Evolutionary conservation across 1,140 invertebrate genomes (phyloP), one percentile per base, ranked within the genome.

Genomic region (Laupala kohalensis): DNA sequence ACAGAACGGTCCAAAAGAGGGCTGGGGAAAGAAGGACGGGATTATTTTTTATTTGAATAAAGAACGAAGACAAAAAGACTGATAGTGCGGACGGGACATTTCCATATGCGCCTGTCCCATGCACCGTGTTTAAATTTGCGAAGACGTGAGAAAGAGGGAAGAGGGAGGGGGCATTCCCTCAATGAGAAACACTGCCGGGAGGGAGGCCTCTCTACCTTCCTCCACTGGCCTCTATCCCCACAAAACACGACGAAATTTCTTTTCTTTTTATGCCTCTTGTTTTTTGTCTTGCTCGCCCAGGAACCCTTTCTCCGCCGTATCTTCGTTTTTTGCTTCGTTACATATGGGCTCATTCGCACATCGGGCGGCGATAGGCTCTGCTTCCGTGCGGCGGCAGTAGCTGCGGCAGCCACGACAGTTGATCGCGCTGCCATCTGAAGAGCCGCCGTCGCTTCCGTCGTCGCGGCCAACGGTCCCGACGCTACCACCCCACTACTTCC

Each of bases 31-130:
- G 30, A 37, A 15, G 30, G 30, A 37, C 15, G 30, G n/a, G n/a
- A 63, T 9, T 70, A 29, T 70, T 70, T 70, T 70, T 3, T 70
- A 70, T 70, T 70, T 70, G 37, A 70, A 70, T 63, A 63, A 70
- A 70, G 62, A 63, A n/a, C 24, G 62, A 37, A 37, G 30, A 37
- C 30, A 37, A 37, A 37, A 37, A 37, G 30, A 37, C 30, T 37
- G 30, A 37, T 37, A 37, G 30, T 37, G 30, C 30, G 30, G 30
- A 37, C 30, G 30, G 30, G 30, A 15, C 30, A 37, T 37, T 37
- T 37, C 30, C 30, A 37, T 37, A 37, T 37, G 30, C 30, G 30
- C 30, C 30, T 37, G 30, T 37, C 30, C 30, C 30, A 6, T 37
- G 30, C 30, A 15, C 30, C 30, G 30, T 37, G 30, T 37, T 37